These are phyloP conservation scores for Halcyon leucocephala DNA, from an alignment of 2,797 vertebrate genomes.

Conservation along the genomic window DNA sequence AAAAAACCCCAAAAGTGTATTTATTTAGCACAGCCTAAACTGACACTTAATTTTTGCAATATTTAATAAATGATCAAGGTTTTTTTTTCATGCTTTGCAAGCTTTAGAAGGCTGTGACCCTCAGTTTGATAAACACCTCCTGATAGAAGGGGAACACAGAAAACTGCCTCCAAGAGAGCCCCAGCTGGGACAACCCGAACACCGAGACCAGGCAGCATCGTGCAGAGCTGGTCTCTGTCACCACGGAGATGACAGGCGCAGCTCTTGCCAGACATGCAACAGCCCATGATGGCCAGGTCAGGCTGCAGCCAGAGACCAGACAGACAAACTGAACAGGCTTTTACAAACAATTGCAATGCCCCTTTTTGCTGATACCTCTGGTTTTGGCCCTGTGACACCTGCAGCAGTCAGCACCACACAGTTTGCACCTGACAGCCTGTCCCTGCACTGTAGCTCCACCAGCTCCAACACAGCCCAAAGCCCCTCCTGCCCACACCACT, in stretches of 20 bases:
- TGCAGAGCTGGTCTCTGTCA: rapidly evolving
- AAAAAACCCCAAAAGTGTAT: not conserved
- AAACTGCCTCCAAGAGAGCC: not conserved
- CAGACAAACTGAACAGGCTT: rapidly evolving
- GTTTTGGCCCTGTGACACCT: not conserved
- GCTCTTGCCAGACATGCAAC: rapidly evolving
- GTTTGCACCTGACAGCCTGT: rapidly evolving
- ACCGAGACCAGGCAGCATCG: rapidly evolving
- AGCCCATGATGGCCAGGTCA: rapidly evolving
- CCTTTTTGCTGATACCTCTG: not conserved
- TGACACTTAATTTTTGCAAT: not conserved
- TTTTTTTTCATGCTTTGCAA: not conserved
- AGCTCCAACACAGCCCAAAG: not conserved
- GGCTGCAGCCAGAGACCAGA: not conserved
- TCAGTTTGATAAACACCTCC: rapidly evolving
- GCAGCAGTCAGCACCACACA: rapidly evolving
- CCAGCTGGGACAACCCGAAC: not conserved
- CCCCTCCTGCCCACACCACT: too few relatives aligned
- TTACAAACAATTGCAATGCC: rapidly evolving
- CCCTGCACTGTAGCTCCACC: not conserved
- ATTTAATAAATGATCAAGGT: not conserved
- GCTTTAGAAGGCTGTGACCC: not conserved
- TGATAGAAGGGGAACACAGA: not conserved
- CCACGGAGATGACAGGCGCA: too few relatives aligned
- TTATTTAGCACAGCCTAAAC: not conserved